These are phyloP conservation scores for Pogonocherus hispidulus DNA, from an alignment of 2,888 invertebrate species.

Conservation along the genomic window DNA sequence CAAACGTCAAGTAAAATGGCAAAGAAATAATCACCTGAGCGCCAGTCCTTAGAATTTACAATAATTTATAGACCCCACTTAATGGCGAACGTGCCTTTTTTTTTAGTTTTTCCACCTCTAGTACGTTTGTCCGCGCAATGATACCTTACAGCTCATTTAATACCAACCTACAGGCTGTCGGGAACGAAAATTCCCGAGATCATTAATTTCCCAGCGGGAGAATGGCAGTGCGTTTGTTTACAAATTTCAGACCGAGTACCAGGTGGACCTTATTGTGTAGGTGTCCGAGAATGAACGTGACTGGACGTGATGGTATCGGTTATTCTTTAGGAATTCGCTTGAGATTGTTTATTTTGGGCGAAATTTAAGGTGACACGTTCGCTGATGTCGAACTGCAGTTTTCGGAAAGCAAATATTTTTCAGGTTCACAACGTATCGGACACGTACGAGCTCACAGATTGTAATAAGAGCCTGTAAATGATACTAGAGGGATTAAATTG, in stretches of 20 bases:
- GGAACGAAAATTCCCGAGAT: background rate
- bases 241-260: constrained; percentile 9
- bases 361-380: background rate
- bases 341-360: background rate
- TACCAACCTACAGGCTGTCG: background rate
- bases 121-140: background rate
- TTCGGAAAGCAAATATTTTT: background rate
- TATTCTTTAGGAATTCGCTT: background rate
- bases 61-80: constrained; percentile 10
- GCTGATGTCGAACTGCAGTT: too few relatives aligned
- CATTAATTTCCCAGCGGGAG: constrained; percentile 8
- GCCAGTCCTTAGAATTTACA: background rate
- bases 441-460: too few relatives aligned
- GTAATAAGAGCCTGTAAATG: too few relatives aligned
- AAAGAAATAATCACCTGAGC: constrained; percentile 7
- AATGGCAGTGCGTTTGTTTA: constrained; percentile 9
- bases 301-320: background rate
- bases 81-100: background rate
- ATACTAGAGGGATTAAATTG: too few relatives aligned
- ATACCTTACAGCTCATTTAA: background rate
- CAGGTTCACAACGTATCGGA: background rate
- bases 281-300: background rate
- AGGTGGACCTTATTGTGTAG: background rate
- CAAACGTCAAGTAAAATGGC: background rate
- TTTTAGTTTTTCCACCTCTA: background rate